These are phyloP conservation scores for Epizoanthus stellaris DNA, from an alignment of 92 coral and sea anemone genomes.

Conservation along the genomic window DNA sequence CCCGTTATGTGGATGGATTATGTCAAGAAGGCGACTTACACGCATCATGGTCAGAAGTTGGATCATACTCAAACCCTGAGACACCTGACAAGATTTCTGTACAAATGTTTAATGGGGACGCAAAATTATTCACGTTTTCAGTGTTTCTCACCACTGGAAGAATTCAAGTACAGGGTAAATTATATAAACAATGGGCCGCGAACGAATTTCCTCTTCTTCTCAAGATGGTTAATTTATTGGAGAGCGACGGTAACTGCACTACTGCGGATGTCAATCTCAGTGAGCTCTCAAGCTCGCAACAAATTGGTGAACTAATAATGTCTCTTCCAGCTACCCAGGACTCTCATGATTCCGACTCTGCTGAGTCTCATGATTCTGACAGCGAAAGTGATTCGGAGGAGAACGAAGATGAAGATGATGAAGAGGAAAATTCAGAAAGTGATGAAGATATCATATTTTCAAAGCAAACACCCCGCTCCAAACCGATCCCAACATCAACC, in stretches of 20 bases:
- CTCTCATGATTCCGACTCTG: conserved; percentile 3
- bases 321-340: not conserved
- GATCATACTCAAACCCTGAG: conserved; percentile 35
- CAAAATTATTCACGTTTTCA: conserved; percentile 43
- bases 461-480: conserved; percentile 31
- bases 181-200: conserved; percentile 37
- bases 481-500: too few species aligned
- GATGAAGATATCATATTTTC: not conserved
- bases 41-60: conserved; percentile 44
- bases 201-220: conserved; percentile 50
- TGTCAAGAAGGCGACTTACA: not conserved
- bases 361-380: conserved; percentile 13
- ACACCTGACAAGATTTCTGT: conserved; percentile 41
- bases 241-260: conserved; percentile 10
- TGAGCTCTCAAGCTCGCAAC: conserved; percentile 21
- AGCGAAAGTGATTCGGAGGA: conserved; percentile 16
- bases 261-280: not conserved
- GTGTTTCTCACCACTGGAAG: conserved; percentile 45
- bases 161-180: conserved; percentile 41
- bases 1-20: conserved; percentile 44
- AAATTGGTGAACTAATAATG: not conserved
- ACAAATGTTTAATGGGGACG: conserved; percentile 17
- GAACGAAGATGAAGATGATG: conserved; percentile 30
- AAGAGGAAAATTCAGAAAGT: conserved; percentile 26
- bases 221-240: conserved; percentile 25